phyloP scores from a whole-genome alignment of 2,113 vertebrate species.

The Camelus dromedarius region DNA sequence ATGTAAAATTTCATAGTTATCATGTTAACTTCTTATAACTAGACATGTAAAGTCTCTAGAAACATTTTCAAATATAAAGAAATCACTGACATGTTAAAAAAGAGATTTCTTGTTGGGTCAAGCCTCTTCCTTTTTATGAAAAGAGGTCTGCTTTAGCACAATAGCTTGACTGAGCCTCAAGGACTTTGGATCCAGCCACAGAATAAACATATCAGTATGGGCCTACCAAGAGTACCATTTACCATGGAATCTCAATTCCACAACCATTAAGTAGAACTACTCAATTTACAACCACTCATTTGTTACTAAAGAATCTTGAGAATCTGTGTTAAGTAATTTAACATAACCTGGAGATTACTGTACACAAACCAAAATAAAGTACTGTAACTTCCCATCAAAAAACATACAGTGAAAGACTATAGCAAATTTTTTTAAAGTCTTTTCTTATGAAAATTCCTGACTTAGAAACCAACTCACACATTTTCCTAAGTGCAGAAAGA shows the following conservation, averaged over 20 bases:
- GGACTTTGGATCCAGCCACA: conserved; percentile 30
- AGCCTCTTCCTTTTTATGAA: conserved; percentile 51
- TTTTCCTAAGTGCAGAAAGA: conserved; percentile 9
- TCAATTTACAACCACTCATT: conserved; percentile 56
- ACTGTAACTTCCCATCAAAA: conserved; percentile 48
- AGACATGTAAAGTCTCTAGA: conserved; percentile 25
- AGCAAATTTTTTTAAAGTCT: background rate
- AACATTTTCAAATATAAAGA: conserved; percentile 59
- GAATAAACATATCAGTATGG: conserved; percentile 37
- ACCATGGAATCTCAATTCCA: conserved; percentile 18
- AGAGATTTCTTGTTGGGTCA: conserved; percentile 52
- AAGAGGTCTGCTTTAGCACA: conserved; percentile 65
- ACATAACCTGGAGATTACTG: conserved; percentile 44
- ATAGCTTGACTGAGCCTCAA: conserved; percentile 61
- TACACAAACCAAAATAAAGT: conserved; percentile 48
- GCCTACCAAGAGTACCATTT: conserved; percentile 28
- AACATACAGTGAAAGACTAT: background rate
- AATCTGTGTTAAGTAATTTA: conserved; percentile 65
- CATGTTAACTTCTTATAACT: conserved; percentile 45
- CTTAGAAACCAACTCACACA: background rate
- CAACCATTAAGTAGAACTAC: conserved; percentile 19
- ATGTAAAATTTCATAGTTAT: background rate
- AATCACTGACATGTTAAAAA: conserved; percentile 62
- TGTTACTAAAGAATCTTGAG: conserved; percentile 53
- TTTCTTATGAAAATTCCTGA: conserved; percentile 20